Base-by-base conservation (phyloP, 2,113 vertebrate species). In the Plectropomus leopardus region DNA sequence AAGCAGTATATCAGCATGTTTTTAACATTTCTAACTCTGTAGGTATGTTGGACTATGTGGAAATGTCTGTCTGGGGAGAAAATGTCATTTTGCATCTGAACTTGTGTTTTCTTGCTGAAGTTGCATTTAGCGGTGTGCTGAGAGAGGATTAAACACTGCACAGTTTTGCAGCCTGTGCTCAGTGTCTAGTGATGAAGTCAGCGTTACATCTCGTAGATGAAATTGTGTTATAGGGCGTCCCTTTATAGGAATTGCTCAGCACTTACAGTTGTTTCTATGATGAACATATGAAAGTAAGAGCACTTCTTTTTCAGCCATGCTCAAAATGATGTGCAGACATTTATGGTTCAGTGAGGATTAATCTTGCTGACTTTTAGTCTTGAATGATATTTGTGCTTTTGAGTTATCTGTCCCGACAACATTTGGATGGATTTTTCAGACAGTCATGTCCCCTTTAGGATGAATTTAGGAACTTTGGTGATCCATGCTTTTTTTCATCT, bases 81-180 rank as follows among this genome's bases (percentile, higher is more conserved):
- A 58, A 53, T 19, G 58, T 47, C 17, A 42, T 55, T 66, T 44
- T 51, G 2, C 45, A 54, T 66, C 44, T 61, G n/a, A 58, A 57
- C 21, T 61, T 59, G 0, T 44, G 30, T 30, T 75, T 66, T 76
- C 24, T 53, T 77, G 68, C 85, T 81, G 64, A 65, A 55, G 69
- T 66, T 45, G 44, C 66, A 70, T 76, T 76, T 53, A 44, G 47
- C 74, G 2, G 50, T 5, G 23, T 11, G 5, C 26, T 32, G 24
- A 40, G 42, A 55, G 42, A 64, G 42, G 68, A 84, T 86, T 65
- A 72, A 65, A 86, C 58, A 54, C 42, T 13, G n/a, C 17, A 34
- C 34, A 66, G 55, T 65, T 72, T 63, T 84, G 60, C 66, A 59
- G 82, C 7, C 53, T 55, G 48, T 34, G 24, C 44, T 16, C 17